phyloP scores from a whole-genome alignment of 2,888 invertebrate genomes.

The Leucoptera coffeella region DNA sequence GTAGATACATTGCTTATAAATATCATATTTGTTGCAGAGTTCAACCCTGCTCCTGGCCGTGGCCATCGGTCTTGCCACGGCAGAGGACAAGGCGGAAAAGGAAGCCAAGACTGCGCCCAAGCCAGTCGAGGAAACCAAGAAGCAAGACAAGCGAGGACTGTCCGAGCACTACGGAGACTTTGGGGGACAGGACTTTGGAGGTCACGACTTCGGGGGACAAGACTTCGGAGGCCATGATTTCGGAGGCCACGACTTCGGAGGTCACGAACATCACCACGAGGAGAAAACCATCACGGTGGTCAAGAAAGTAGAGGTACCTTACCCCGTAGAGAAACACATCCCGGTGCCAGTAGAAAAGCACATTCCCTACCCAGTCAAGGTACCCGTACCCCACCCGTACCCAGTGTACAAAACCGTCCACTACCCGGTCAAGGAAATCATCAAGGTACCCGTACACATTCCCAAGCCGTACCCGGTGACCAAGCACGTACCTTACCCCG shows the following conservation, averaged over 20 bases:
- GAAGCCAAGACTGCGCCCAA: slow-evolving; percentile 32
- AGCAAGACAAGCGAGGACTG: slow-evolving; percentile 53
- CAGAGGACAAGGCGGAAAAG: slow-evolving; percentile 46
- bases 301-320: slow-evolving; percentile 67
- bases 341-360: slow-evolving; percentile 63
- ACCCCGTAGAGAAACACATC: slow-evolving; percentile 65
- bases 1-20: too few relatives aligned
- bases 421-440: slow-evolving; percentile 58
- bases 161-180: slow-evolving; percentile 41
- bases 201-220: slow-evolving; percentile 10
- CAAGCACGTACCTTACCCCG: slow-evolving; percentile 55
- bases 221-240: slow-evolving; percentile 8
- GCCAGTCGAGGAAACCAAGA: slow-evolving; percentile 31
- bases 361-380: slow-evolving; percentile 61
- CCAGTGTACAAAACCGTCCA: slow-evolving; percentile 64
- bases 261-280: slow-evolving; percentile 16
- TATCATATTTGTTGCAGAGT: slow-evolving; percentile 28
- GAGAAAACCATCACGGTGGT: slow-evolving; percentile 61
- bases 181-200: slow-evolving; percentile 14
- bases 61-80: slow-evolving; percentile 48
- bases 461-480: slow-evolving; percentile 64
- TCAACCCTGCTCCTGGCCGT: slow-evolving; percentile 46
- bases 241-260: slow-evolving; percentile 8
- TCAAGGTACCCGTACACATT: slow-evolving; percentile 62
- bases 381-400: slow-evolving; percentile 65